Percentiles rank a stretch among this genome's conserved stretches.
phyloP scores from a whole-genome alignment of 2,888 invertebrate species.

The Phyllotreta cruciferae region DNA sequence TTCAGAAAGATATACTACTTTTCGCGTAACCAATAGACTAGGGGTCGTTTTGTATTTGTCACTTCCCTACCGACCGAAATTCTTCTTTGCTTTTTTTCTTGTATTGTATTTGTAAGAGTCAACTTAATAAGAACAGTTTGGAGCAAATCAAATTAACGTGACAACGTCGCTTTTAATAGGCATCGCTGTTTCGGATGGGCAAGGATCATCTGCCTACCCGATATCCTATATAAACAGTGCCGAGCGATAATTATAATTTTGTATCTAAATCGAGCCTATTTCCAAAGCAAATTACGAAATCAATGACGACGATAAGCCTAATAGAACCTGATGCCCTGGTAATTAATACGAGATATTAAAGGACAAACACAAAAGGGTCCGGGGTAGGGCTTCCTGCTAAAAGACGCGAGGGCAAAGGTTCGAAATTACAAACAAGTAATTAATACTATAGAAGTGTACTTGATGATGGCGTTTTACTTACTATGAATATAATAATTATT shows the following conservation, averaged over 20 bases:
- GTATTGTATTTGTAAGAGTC: too few relatives aligned
- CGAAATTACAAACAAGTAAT: constrained; percentile 28
- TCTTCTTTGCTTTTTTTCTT: too few relatives aligned
- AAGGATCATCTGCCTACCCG: constrained; percentile 7
- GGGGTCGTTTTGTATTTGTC: too few relatives aligned
- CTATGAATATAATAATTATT: constrained; percentile 15
- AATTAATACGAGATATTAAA: constrained; percentile 30
- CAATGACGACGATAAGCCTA: constrained; percentile 30
- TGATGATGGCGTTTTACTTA: constrained; percentile 17
- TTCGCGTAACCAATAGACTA: too few relatives aligned
- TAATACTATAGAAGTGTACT: constrained; percentile 14
- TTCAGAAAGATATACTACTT: constrained; percentile 3
- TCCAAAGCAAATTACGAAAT: constrained; percentile 31
- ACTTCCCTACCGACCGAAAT: too few relatives aligned
- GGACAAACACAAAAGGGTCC: constrained; percentile 28
- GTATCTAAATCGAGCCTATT: constrained; percentile 28
- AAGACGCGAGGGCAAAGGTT: constrained; percentile 23
- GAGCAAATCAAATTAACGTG: background rate
- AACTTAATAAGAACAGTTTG: too few relatives aligned
- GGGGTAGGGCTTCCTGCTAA: constrained; percentile 13
- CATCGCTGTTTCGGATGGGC: constrained; percentile 13
- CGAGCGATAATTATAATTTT: constrained; percentile 29
- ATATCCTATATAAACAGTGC: constrained; percentile 28
- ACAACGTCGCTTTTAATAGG: constrained; percentile 1
- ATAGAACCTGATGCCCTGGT: constrained; percentile 21